phyloP scores from a whole-genome alignment of 2,113 vertebrate species.

The Burhinus oedicnemus region DNA sequence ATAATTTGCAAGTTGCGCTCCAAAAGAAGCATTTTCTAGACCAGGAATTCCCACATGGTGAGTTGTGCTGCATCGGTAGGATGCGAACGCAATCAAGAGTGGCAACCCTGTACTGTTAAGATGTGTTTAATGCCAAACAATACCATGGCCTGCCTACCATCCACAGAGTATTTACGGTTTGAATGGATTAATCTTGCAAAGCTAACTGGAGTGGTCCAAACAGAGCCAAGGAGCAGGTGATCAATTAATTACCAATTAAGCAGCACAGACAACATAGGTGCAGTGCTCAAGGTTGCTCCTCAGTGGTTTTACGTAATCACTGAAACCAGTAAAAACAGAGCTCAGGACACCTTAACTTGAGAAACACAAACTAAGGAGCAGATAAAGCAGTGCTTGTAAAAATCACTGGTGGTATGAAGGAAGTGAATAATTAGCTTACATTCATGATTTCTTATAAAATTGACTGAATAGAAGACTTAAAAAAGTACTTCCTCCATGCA shows the following conservation, averaged over 20 bases:
- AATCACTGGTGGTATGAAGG: neutral
- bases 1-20: neutral
- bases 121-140: too few relatives aligned
- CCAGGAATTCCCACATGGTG: too few relatives aligned
- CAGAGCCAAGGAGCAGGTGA: neutral
- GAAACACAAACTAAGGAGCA: neutral
- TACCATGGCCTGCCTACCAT: too few relatives aligned
- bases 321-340: neutral
- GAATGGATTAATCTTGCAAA: too few relatives aligned
- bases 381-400: neutral
- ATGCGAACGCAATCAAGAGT: too few relatives aligned
- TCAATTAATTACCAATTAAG: neutral
- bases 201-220: neutral
- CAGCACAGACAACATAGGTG: neutral
- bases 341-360: neutral
- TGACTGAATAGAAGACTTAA: neutral
- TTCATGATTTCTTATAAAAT: neutral
- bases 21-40: neutral
- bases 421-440: neutral
- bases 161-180: too few relatives aligned
- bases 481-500: neutral
- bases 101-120: too few relatives aligned
- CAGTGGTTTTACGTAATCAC: neutral
- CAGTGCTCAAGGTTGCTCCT: neutral
- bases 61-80: too few relatives aligned